Base-by-base conservation (phyloP, 2,797 vertebrate genomes). In the Heliangelus exortis region DNA sequence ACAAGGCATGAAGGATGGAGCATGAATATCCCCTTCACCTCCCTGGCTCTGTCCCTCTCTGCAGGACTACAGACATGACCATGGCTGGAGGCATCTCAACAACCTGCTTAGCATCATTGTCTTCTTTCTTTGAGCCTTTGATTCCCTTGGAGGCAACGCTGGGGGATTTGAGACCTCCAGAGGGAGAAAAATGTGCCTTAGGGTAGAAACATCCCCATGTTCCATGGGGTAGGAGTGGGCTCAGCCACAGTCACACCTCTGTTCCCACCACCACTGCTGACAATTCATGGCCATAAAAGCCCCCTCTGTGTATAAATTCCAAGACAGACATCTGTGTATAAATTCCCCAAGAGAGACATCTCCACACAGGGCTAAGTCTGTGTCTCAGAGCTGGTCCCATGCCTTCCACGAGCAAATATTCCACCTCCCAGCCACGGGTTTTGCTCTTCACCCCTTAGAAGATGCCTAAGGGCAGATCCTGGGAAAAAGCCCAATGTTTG, bases 1-100 rank as follows among this genome's bases (percentile, higher is more conserved):
- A 96, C 96, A 97, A 97, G 91, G 13, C 26, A 2, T 21, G n/a
- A 87, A 94, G 68, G 45, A 92, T 93, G 95, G 92, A 96, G 86
- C 82, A 91, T 88, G 82, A 95, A 83, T 18, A 59, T 45, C 65
- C 22, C 55, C 43, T 81, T 93, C 51, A 7, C 39, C 22, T 75
- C 58, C 43, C 75, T 28, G 31, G 9, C 39, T 84, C 45, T 87
- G 53, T 51, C 45, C 7, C 45, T 58, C 29, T 1, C 0, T 11
- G 17, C 71, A 86, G 63, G n/a, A 47, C 41, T 36, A 62, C 20
- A 69, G 48, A 59, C 7, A 20, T 1, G 1, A 10, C 23, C 25
- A 45, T 53, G 62, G 14, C 75, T 61, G 48, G 67, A 83, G 47
- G 41, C 54, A 85, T 23, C 23, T 72, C 55, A 65, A 12, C n/a